These are phyloP conservation scores for Gila orcuttii DNA, from an alignment of 2,113 vertebrate species.

Conservation along the genomic window DNA sequence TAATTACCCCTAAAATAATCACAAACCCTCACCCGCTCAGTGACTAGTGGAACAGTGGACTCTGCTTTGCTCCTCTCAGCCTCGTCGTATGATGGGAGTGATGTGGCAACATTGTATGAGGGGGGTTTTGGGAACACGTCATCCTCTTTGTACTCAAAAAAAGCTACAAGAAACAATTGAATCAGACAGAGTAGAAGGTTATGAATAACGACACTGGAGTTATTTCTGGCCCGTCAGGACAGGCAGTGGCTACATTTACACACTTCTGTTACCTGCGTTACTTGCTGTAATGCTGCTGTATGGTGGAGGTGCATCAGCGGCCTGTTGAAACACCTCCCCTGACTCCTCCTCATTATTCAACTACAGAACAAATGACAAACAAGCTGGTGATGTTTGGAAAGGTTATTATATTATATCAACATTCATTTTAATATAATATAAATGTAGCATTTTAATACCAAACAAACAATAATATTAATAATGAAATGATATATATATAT, in stretches of 20 bases:
- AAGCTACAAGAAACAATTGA: conserved; percentile 71
- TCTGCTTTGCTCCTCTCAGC: conserved; percentile 93
- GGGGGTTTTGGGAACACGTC: conserved; percentile 92
- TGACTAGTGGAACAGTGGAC: conserved; percentile 86
- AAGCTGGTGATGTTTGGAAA: neutral
- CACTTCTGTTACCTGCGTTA: conserved; percentile 69
- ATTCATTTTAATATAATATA: neutral
- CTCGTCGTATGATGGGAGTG: conserved; percentile 94
- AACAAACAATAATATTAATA: neutral
- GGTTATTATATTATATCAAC: neutral
- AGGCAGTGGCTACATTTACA: conserved; percentile 59
- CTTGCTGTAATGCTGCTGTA: conserved; percentile 92
- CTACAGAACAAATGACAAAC: conserved; percentile 66
- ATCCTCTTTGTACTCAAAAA: conserved; percentile 95
- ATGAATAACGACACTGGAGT: neutral
- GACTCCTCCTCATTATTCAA: conserved; percentile 86
- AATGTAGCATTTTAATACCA: neutral
- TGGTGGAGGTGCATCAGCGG: conserved; percentile 85
- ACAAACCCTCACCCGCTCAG: conserved; percentile 85
- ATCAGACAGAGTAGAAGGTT: neutral
- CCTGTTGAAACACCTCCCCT: conserved; percentile 11
- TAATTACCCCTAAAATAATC: neutral
- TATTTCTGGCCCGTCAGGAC: neutral
- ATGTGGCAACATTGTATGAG: conserved; percentile 95
- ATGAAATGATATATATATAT: no score